Conservation (phyloP, 1,140 invertebrate genomes). For the Stegodyphus mimosarum region DNA sequence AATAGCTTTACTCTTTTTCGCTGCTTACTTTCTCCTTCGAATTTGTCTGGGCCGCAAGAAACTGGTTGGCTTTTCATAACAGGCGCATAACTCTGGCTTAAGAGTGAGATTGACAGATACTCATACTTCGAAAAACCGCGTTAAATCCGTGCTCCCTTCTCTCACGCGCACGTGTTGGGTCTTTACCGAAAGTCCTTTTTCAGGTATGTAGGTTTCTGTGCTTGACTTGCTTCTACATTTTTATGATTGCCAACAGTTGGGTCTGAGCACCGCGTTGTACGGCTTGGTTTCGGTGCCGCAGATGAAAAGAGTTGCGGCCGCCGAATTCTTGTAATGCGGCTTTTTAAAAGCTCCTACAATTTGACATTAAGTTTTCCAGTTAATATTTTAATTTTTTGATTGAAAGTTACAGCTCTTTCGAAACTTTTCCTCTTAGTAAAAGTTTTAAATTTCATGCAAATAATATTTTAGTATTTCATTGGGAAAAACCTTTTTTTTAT, state of each 20-base stretch:
- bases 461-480: no score
- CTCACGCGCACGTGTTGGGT: not conserved
- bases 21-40: constrained; percentile 20
- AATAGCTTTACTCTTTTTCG: constrained; percentile 31
- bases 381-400: no score
- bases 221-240: not conserved
- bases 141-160: not conserved
- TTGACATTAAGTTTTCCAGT: no score
- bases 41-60: constrained; percentile 30
- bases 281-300: no score
- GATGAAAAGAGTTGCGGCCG: no score
- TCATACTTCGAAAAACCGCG: not conserved
- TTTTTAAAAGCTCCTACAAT: no score
- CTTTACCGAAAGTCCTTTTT: constrained; percentile 22
- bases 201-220: constrained; percentile 55
- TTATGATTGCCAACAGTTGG: not conserved
- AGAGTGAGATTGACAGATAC: not conserved
- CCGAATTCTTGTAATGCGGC: no score
- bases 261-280: no score
- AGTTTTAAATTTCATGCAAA: no score
- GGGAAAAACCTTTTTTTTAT: no score
- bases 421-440: no score
- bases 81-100: constrained; percentile 8
- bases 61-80: constrained; percentile 35
- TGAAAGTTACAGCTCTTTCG: no score